Evolutionary conservation across 2,888 invertebrate species (phyloP).

Genomic region (Polydrusus tereticollis): DNA sequence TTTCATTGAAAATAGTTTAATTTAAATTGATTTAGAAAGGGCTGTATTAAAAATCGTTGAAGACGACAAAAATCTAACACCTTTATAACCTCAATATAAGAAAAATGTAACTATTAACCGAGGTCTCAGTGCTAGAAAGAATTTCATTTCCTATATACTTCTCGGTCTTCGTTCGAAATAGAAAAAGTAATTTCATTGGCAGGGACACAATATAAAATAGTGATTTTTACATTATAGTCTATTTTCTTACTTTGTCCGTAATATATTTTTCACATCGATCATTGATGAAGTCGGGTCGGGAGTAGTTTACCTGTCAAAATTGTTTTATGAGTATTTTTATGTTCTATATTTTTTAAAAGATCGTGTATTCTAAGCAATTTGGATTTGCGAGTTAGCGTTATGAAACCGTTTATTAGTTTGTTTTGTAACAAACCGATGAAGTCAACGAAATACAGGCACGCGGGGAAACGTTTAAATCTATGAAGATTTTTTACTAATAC

Average conservation of each 20-base stretch:
- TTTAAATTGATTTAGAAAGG: too few species aligned
- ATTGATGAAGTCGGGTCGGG: constrained; percentile 12
- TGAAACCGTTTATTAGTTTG: too few species aligned
- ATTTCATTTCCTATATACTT: constrained; percentile 2
- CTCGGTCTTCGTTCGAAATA: background rate
- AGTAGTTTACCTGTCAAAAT: constrained; percentile 28
- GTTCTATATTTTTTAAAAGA: background rate
- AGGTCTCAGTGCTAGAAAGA: background rate
- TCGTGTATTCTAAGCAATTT: constrained; percentile 2
- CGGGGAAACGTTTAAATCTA: too few species aligned
- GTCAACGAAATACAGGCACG: too few species aligned
- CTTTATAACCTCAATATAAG: background rate
- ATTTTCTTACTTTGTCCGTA: constrained; percentile 35
- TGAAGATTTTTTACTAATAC: too few species aligned
- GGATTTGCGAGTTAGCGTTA: too few species aligned
- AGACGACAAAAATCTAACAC: background rate
- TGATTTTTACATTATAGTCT: constrained; percentile 27
- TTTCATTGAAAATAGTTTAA: too few species aligned
- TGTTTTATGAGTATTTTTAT: constrained; percentile 21
- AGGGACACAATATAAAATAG: constrained; percentile 37
- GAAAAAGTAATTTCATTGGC: constrained; percentile 36
- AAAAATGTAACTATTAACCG: background rate
- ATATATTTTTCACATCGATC: constrained; percentile 31
- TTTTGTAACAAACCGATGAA: too few species aligned
- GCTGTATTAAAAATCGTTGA: too few species aligned